These are phyloP conservation scores for Eudyptes chrysolophus DNA, from an alignment of 2,113 vertebrate species.

Conservation along the genomic window DNA sequence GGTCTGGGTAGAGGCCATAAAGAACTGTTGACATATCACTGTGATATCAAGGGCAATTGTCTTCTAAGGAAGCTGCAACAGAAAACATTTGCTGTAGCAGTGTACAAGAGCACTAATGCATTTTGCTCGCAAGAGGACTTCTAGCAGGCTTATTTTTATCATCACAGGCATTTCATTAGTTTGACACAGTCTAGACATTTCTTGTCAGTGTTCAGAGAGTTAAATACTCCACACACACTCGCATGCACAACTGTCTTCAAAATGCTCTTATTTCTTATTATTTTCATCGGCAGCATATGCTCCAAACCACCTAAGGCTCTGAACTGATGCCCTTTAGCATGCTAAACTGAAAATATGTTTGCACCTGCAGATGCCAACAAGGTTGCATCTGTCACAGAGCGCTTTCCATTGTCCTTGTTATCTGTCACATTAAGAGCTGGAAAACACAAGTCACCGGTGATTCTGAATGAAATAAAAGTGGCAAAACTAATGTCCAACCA, in stretches of 20 bases:
- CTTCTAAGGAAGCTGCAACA: conserved; percentile 25
- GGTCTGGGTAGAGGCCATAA: conserved; percentile 23
- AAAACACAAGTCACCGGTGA: not conserved
- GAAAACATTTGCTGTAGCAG: conserved; percentile 28
- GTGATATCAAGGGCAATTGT: conserved; percentile 29
- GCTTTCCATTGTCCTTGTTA: conserved; percentile 22
- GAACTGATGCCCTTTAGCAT: not conserved
- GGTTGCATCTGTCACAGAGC: conserved; percentile 8
- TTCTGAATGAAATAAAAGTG: not conserved
- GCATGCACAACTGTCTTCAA: not conserved
- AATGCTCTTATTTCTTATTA: not conserved
- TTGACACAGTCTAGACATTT: not conserved
- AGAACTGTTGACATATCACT: conserved; percentile 57
- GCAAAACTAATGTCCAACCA: not conserved
- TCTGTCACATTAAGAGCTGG: conserved; percentile 3
- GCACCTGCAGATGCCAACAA: not conserved
- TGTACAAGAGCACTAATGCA: not conserved
- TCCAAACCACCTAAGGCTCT: not conserved
- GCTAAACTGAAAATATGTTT: conserved; percentile 27
- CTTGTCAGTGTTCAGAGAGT: not conserved
- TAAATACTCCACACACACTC: not conserved
- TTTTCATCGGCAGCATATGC: conserved; percentile 16
- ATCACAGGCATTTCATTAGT: not conserved
- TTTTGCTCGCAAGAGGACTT: not conserved
- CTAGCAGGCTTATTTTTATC: not conserved